These are phyloP conservation scores for Lucinisca nassula DNA, from an alignment of 2,888 invertebrate species.

Conservation along the genomic window DNA sequence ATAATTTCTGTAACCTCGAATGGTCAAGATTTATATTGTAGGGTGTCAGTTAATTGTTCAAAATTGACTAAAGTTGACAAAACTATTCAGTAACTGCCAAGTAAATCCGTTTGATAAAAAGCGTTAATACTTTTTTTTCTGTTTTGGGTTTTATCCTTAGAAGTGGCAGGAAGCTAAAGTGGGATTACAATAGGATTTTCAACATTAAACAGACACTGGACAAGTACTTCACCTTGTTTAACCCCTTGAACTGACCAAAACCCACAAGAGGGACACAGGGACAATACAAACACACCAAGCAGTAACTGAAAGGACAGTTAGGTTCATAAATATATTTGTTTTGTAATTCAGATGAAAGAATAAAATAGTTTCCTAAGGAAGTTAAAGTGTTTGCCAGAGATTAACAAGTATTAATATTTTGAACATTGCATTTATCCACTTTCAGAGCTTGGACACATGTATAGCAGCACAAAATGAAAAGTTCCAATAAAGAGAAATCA, in stretches of 20 bases:
- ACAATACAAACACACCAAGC: background rate
- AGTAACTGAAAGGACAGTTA: too few relatives aligned
- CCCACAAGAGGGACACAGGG: background rate
- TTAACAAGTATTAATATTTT: too few relatives aligned
- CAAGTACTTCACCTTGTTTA: slow-evolving; percentile 12
- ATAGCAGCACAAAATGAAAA: too few relatives aligned
- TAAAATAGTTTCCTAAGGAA: too few relatives aligned
- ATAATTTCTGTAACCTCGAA: background rate
- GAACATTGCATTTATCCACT: too few relatives aligned
- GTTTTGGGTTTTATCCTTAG: background rate
- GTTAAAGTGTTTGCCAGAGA: too few relatives aligned
- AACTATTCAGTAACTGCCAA: background rate
- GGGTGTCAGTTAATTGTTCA: slow-evolving; percentile 7
- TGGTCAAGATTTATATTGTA: slow-evolving; percentile 3
- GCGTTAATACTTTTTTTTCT: background rate
- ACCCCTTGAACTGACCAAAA: slow-evolving; percentile 9
- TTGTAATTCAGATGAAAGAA: too few relatives aligned
- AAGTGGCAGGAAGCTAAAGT: background rate
- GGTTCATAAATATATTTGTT: too few relatives aligned
- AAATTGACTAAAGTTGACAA: slow-evolving; percentile 17
- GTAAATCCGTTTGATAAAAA: slow-evolving; percentile 8
- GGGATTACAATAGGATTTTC: slow-evolving; percentile 1
- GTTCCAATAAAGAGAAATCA: too few relatives aligned
- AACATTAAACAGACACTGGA: slow-evolving; percentile 14
- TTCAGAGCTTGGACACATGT: too few relatives aligned